phyloP scores from a whole-genome alignment of 2,113 vertebrate species.

The Propithecus coquereli region DNA sequence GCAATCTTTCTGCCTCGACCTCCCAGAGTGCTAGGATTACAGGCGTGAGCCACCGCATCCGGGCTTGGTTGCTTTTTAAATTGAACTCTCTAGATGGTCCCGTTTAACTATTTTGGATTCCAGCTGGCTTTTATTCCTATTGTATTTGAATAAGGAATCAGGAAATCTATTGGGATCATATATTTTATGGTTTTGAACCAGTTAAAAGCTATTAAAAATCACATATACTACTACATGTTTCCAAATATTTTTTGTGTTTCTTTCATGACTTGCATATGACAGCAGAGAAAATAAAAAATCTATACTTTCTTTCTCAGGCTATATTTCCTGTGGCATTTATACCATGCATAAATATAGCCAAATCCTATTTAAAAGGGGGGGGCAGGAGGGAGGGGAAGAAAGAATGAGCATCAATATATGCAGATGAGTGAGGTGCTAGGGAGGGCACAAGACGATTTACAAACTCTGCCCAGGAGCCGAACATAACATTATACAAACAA shows the following conservation, averaged over 20 bases:
- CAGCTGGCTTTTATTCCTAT: background rate
- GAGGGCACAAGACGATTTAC: too few species aligned
- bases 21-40: too few species aligned
- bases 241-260: background rate
- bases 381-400: background rate
- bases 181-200: background rate
- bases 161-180: background rate
- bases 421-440: background rate
- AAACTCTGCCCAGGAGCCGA: background rate
- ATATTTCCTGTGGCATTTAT: background rate
- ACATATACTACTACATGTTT: background rate
- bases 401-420: background rate
- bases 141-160: background rate
- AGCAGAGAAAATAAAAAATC: background rate
- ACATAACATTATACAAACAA: rapidly evolving
- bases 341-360: background rate
- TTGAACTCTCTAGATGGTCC: background rate
- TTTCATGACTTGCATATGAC: background rate
- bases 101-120: background rate
- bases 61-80: background rate
- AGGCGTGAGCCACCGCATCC: too few species aligned
- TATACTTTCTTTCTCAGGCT: background rate
- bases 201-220: background rate
- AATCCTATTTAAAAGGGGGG: background rate
- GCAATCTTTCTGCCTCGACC: too few species aligned